Percentiles rank a stretch among this genome's conserved stretches.
phyloP scores from a whole-genome alignment of 2,797 vertebrate genomes.

The Gorsachius magnificus region DNA sequence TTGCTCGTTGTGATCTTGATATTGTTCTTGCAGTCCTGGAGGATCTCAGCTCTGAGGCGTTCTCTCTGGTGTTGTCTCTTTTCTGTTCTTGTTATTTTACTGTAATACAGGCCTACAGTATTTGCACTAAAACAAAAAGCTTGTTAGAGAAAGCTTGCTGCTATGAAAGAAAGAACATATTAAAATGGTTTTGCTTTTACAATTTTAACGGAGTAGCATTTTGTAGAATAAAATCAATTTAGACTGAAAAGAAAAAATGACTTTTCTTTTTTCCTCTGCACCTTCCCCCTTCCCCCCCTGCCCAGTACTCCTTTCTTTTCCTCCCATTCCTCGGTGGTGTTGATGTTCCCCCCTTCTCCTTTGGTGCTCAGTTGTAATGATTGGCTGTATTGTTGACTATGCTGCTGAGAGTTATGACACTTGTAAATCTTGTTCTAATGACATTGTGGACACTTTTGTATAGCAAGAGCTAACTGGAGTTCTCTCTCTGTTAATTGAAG shows the following conservation, averaged over 20 bases:
- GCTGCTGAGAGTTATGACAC: constrained; percentile 69
- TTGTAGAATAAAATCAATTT: constrained; percentile 80
- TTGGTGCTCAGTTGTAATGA: constrained; percentile 68
- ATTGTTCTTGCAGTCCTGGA: constrained; percentile 43
- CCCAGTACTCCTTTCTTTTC: background rate
- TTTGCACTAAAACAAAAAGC: constrained; percentile 82
- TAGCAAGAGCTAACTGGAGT: constrained; percentile 70
- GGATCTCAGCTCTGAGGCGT: constrained; percentile 55
- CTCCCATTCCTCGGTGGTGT: background rate
- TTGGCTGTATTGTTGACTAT: constrained; percentile 68
- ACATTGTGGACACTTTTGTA: constrained; percentile 71
- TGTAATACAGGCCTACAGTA: constrained; percentile 77
- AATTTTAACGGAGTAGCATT: constrained; percentile 76
- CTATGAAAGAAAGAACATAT: constrained; percentile 76
- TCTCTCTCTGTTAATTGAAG: constrained; percentile 70
- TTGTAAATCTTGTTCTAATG: constrained; percentile 73
- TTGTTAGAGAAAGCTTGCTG: constrained; percentile 81
- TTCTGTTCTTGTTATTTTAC: constrained; percentile 66
- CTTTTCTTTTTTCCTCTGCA: constrained; percentile 60
- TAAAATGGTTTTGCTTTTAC: constrained; percentile 75
- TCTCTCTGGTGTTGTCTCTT: constrained; percentile 56
- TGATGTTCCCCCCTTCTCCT: constrained; percentile 24
- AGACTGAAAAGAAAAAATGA: constrained; percentile 68
- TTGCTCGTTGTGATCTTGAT: constrained; percentile 41
- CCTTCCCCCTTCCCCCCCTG: background rate